phyloP scores from a whole-genome alignment of 2,797 vertebrate species.

The Pseudotriccus pelzelni region DNA sequence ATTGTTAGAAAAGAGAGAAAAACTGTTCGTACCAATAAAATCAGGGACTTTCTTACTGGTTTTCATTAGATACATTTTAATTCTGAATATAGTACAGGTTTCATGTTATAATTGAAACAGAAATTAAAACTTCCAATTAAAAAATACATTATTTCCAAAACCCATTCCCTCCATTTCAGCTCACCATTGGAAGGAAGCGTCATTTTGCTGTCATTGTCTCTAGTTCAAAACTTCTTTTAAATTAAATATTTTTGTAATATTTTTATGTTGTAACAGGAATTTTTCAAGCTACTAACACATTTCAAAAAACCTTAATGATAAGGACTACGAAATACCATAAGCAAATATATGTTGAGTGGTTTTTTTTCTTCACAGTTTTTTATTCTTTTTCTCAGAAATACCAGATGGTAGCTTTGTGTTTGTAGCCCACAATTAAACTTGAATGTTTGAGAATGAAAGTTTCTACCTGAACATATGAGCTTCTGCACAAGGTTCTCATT shows the following conservation, averaged over 20 bases:
- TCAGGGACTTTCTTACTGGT: neutral
- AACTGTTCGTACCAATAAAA: neutral
- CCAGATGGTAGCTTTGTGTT: neutral
- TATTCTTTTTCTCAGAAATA: neutral
- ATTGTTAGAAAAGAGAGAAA: neutral
- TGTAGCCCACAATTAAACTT: neutral
- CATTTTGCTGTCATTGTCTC: neutral
- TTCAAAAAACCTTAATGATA: neutral
- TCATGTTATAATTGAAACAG: neutral
- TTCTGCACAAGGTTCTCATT: neutral
- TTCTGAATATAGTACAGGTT: neutral
- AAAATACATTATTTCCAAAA: neutral
- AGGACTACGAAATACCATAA: neutral
- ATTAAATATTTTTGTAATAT: neutral
- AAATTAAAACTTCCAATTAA: neutral
- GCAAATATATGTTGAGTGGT: neutral
- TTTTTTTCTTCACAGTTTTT: neutral
- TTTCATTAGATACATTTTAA: neutral
- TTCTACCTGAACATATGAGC: neutral
- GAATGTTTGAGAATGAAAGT: neutral
- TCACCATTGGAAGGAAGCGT: neutral
- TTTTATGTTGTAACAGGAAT: neutral
- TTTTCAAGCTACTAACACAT: neutral
- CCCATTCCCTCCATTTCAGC: accelerated
- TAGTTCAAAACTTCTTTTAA: neutral